Evolutionary conservation across 2,888 invertebrate genomes (phyloP).

Genomic region (Flabesymbios commensalis): DNA sequence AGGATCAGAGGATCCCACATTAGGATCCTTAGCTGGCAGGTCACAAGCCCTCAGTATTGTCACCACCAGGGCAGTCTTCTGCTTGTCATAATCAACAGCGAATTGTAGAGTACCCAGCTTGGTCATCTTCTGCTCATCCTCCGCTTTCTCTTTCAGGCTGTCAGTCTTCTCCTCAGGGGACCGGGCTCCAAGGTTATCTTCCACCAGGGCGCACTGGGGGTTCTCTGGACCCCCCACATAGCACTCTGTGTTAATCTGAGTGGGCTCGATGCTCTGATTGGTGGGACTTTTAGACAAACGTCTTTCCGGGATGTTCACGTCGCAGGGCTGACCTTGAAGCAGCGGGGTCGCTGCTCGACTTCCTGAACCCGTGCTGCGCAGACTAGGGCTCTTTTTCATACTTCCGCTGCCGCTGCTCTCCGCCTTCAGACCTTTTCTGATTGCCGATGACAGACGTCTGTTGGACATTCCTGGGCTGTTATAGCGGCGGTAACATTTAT

Average conservation of each 20-base stretch:
- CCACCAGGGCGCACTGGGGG: background rate
- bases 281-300: slow-evolving; percentile 8
- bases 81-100: slow-evolving; percentile 84
- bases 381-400: slow-evolving; percentile 29
- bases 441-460: slow-evolving; percentile 54
- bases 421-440: slow-evolving; percentile 55
- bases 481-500: slow-evolving; percentile 71
- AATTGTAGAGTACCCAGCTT: slow-evolving; percentile 87
- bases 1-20: slow-evolving; percentile 85
- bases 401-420: slow-evolving; percentile 13
- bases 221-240: slow-evolving; percentile 15
- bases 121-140: slow-evolving; percentile 60
- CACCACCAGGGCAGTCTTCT: slow-evolving; percentile 87
- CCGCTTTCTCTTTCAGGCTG: slow-evolving; percentile 56
- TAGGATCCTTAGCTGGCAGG: slow-evolving; percentile 80
- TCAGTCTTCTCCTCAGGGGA: slow-evolving; percentile 53
- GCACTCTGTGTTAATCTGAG: slow-evolving; percentile 15
- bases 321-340: background rate
- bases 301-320: slow-evolving; percentile 11
- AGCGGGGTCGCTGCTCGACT: slow-evolving; percentile 6
- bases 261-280: background rate
- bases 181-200: no score
- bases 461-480: slow-evolving; percentile 59
- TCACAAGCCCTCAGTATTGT: slow-evolving; percentile 89
- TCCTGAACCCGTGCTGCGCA: slow-evolving; percentile 17